phyloP scores from a whole-genome alignment of 35 echinoderm and acorn worm species.

The Antedon bifida region DNA sequence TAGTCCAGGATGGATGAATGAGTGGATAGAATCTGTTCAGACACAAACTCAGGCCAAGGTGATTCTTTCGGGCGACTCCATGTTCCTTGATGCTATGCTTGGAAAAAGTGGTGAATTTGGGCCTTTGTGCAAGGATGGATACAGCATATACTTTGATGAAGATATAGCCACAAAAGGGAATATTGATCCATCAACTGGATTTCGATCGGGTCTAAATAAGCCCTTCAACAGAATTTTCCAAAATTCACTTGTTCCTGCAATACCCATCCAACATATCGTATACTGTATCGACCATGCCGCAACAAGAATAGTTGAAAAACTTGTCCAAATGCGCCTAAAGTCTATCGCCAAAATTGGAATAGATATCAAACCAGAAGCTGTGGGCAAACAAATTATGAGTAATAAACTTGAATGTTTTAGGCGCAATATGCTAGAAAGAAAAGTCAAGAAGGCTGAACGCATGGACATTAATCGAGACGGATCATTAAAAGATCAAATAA shows the following conservation, averaged over 20 bases:
- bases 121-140: neutral
- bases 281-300: conserved; percentile 24
- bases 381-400: neutral
- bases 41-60: neutral
- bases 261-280: neutral
- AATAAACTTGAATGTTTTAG: neutral
- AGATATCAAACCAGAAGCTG: neutral
- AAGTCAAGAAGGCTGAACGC: neutral
- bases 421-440: neutral
- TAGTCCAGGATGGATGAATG: conserved; percentile 18
- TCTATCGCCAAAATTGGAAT: neutral
- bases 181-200: conserved; percentile 1
- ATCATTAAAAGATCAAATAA: neutral
- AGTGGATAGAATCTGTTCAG: neutral
- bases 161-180: neutral
- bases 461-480: conserved; percentile 10
- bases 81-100: conserved; percentile 25
- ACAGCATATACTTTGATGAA: neutral
- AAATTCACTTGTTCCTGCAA: conserved; percentile 5
- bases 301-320: conserved; percentile 18
- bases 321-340: neutral
- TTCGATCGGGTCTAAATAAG: neutral
- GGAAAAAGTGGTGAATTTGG: conserved; percentile 13
- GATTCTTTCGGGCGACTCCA: conserved; percentile 9
- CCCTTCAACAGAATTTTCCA: neutral